Conservation (phyloP, 2,113 vertebrate species). For the Helogale parvula region DNA sequence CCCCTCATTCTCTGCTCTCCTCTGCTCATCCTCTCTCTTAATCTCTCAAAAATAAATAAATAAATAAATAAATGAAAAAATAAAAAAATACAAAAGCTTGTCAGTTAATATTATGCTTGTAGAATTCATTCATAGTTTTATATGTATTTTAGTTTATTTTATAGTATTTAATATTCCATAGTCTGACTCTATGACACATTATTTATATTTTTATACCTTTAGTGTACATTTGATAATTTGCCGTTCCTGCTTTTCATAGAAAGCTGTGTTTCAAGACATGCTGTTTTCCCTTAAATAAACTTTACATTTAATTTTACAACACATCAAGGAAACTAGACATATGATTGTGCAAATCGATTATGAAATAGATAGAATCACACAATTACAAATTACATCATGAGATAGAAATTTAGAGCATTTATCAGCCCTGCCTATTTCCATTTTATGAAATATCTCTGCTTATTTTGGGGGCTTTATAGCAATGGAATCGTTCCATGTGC, state of each 20-base stretch:
- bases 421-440: background rate
- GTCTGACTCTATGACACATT: background rate
- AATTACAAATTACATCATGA: background rate
- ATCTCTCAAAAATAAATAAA: no score
- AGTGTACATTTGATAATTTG: background rate
- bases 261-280: background rate
- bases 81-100: background rate
- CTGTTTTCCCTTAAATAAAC: background rate
- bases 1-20: no score
- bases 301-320: background rate
- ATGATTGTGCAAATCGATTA: background rate
- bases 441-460: background rate
- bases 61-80: no score
- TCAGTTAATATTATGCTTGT: background rate
- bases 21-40: no score
- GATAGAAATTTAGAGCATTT: background rate
- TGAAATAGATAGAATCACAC: accelerated
- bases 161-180: background rate
- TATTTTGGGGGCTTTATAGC: background rate
- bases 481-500: background rate
- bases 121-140: background rate
- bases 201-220: background rate
- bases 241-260: background rate
- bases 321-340: background rate
- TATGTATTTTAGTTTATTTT: background rate